phyloP scores from a whole-genome alignment of 2,113 vertebrate species.

The Mola mola region DNA sequence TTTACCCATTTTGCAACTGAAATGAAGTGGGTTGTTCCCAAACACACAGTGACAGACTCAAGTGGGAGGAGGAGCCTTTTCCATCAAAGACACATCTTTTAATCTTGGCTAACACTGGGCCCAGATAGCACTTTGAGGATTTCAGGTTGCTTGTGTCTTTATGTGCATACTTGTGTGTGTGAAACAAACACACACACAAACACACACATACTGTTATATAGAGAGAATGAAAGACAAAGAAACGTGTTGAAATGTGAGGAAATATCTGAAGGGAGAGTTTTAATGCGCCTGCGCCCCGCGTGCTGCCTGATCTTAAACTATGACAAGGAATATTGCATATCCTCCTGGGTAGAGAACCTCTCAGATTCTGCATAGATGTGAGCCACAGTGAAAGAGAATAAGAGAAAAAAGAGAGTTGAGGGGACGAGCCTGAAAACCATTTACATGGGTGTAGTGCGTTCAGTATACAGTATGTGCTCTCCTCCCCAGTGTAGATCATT shows the following conservation, averaged over 20 bases:
- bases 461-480: constrained; percentile 54
- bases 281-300: constrained; percentile 38
- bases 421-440: constrained; percentile 41
- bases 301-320: constrained; percentile 46
- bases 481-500: constrained; percentile 70
- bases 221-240: constrained; percentile 6
- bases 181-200: neutral
- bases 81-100: constrained; percentile 71
- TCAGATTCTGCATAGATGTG: constrained; percentile 49
- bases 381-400: constrained; percentile 43
- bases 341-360: constrained; percentile 49
- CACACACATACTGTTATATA: neutral
- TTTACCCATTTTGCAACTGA: constrained; percentile 75
- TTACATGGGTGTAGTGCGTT: constrained; percentile 52
- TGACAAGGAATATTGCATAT: constrained; percentile 65
- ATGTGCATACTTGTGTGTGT: neutral
- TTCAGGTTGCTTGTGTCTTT: constrained; percentile 12
- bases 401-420: constrained; percentile 43
- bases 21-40: constrained; percentile 77
- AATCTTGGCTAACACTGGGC: constrained; percentile 71
- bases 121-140: constrained; percentile 5
- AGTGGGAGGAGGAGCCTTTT: constrained; percentile 53
- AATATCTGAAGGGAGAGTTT: constrained; percentile 25
- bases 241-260: constrained; percentile 15
- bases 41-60: constrained; percentile 63